Percentiles rank a stretch among this genome's conserved stretches.
phyloP scores from a whole-genome alignment of 2,797 vertebrate species.

The Enteromius paludinosus region DNA sequence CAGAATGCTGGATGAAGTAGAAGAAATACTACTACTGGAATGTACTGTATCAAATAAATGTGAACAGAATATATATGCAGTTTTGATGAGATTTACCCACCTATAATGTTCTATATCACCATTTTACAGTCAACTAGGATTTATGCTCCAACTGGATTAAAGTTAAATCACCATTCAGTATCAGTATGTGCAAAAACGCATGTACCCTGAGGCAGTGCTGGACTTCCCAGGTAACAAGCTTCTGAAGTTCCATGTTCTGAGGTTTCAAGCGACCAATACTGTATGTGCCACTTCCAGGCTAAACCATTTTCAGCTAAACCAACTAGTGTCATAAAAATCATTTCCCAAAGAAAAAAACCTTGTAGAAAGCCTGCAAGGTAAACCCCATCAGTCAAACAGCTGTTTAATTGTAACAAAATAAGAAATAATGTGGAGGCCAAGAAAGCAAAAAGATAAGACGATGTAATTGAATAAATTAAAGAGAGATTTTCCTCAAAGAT shows the following conservation, averaged over 20 bases:
- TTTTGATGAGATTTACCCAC: neutral
- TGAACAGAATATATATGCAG: neutral
- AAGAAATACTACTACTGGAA: neutral
- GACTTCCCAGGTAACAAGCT: neutral
- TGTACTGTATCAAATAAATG: neutral
- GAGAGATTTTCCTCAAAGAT: neutral
- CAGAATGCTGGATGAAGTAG: neutral
- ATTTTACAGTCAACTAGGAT: neutral
- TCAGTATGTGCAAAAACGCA: slow-evolving; percentile 1
- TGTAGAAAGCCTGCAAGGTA: neutral
- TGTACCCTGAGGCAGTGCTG: neutral
- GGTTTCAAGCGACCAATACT: neutral
- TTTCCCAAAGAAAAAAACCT: neutral
- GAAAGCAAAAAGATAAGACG: neutral
- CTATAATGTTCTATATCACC: neutral
- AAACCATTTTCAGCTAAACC: neutral
- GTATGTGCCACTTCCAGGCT: neutral
- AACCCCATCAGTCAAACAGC: slow-evolving; percentile 3
- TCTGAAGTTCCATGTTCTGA: neutral
- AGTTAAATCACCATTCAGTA: neutral
- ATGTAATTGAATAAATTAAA: neutral
- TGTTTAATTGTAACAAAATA: slow-evolving; percentile 1
- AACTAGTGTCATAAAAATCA: neutral
- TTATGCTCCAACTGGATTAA: neutral
- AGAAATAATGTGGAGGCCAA: neutral